Base-by-base conservation (phyloP, 2,888 invertebrate genomes). In the Megalurothrips usitatus region DNA sequence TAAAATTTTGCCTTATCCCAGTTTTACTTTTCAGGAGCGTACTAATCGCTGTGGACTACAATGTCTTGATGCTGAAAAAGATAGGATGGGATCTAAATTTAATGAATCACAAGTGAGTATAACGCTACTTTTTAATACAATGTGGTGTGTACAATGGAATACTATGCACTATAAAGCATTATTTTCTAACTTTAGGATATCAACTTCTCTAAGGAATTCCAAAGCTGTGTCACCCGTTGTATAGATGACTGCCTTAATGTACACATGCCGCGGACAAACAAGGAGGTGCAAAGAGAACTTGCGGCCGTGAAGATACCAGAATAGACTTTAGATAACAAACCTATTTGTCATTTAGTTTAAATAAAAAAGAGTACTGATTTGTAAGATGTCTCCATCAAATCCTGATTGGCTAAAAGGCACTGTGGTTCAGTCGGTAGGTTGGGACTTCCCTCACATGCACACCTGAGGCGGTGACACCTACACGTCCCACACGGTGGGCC, bases 41-140 rank as follows among this genome's bases (percentile, higher is more conserved):
- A 75, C 68, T 8, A 75, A 75, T 75, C 68, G 68, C 4, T 75
- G 68, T 75, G 68, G 68, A 26, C 68, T 75, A 23, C 68, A 75
- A 75, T 75, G 68, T 75, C 23, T 75, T 26, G 68, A 75, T 26
- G 23, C 23, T 23, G 68, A 75, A 12, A 75, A 75, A 75, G 68
- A 75, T 26, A 23, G 68, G 23, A 26, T 75, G 68, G 68, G 68
- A 26, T 26, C 68, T 23, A 75, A 75, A 26, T 75, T 75, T 75
- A 26, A 75, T 3, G 68, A 75, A 1, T 75, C 68, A 75, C 68
- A 75, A 26, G 68, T 75, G 26, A 75, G 68, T 75, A 58, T 26
- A 12, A 12, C 26, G 1, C 6, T 26, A 75, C 8, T 23, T 26
- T 75, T 75, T 26, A 23, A 26, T 0, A 58, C 17, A 11, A 58